Conservation (phyloP, 2,888 invertebrate genomes). For the Taenaris catops region DNA sequence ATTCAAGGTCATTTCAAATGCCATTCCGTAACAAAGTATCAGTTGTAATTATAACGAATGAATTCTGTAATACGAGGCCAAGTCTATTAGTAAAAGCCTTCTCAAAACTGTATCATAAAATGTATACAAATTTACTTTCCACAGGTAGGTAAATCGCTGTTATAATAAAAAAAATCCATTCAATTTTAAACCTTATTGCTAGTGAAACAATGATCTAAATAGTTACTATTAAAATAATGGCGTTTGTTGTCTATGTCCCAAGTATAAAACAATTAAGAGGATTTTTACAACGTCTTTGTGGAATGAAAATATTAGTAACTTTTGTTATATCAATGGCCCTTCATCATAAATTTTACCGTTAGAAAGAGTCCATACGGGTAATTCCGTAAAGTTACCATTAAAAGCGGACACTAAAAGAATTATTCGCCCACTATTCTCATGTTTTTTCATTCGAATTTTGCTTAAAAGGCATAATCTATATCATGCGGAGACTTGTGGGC, state of each 20-base stretch:
- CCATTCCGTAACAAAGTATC: no score
- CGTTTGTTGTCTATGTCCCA: constrained; percentile 2
- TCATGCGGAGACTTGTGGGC: no score
- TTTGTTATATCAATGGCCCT: constrained; percentile 16
- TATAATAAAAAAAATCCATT: constrained; percentile 1
- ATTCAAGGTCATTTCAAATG: no score
- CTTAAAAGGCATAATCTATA: no score
- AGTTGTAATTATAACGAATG: no score
- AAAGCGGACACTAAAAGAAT: no score
- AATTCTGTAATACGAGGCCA: no score
- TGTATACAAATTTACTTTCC: constrained; percentile 7
- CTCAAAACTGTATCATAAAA: constrained; percentile 9
- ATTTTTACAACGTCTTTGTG: constrained; percentile 51
- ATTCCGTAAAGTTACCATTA: neutral
- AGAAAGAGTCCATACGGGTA: no score
- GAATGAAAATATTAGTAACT: constrained; percentile 22
- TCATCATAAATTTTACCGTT: constrained; percentile 15
- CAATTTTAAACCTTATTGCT: constrained; percentile 19
- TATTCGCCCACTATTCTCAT: no score
- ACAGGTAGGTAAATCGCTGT: neutral
- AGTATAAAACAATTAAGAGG: constrained; percentile 45
- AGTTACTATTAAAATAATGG: constrained; percentile 9
- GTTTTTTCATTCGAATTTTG: no score
- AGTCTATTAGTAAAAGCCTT: constrained; percentile 1
- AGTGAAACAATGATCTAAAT: constrained; percentile 18